Percentiles rank a stretch among this genome's conserved stretches.
These are phyloP conservation scores for Mnemiopsis leidyi DNA, from an alignment of 37 sponge, comb jelly and placozoan species.

Conservation along the genomic window DNA sequence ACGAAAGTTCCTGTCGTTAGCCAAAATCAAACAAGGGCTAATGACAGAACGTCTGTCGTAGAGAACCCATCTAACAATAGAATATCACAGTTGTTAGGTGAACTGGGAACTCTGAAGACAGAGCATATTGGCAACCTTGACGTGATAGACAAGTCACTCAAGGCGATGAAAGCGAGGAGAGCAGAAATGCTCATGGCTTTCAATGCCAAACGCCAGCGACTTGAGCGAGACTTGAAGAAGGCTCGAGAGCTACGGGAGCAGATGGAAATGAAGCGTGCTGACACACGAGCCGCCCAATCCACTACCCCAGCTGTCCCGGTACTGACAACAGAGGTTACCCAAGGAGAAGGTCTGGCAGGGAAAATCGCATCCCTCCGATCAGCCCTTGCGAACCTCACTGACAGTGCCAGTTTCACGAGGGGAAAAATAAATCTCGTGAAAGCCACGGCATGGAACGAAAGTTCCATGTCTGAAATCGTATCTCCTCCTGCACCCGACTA, in stretches of 20 bases:
- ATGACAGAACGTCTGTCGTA: not conserved
- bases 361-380: not conserved
- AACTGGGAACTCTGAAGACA: not conserved
- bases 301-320: not conserved
- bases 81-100: not conserved
- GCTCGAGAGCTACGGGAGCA: not conserved
- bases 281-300: not conserved
- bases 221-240: not conserved
- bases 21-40: not conserved
- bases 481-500: not conserved
- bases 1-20: not conserved
- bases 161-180: not conserved
- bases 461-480: not conserved
- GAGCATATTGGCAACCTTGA: not conserved
- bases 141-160: not conserved
- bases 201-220: not conserved
- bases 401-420: not conserved
- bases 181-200: not conserved
- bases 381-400: not conserved
- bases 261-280: not conserved
- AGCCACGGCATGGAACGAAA: not conserved
- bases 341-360: not conserved
- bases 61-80: not conserved
- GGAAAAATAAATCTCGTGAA: not conserved
- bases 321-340: not conserved